A percentile compares a stretch with the other conserved stretches of the same genome.
Evolutionary conservation across 2,113 vertebrate species (phyloP).

Genomic region (Megaceryle torquata): DNA sequence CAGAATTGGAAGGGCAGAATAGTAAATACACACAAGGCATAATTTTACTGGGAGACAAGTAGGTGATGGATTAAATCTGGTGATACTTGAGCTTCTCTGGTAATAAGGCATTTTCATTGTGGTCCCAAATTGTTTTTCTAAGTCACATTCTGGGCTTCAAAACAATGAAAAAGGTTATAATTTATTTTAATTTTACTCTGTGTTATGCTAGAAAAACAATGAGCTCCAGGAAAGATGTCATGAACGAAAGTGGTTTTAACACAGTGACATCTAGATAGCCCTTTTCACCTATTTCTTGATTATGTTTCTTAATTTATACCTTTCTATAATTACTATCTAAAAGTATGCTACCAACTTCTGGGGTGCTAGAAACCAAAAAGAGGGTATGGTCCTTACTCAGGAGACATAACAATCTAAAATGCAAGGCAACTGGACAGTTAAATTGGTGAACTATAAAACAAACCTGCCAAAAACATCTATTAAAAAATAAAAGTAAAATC

Average conservation of each 20-base stretch:
- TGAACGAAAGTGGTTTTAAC: not conserved
- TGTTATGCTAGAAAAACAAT: not conserved
- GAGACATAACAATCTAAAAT: not conserved
- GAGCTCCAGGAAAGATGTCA: not conserved
- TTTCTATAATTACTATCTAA: not conserved
- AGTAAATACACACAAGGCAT: not conserved
- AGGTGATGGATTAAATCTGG: not conserved
- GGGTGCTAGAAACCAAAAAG: not conserved
- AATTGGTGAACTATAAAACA: not conserved
- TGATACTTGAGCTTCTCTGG: not conserved
- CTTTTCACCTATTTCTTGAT: not conserved
- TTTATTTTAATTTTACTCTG: not conserved
- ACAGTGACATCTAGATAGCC: not conserved
- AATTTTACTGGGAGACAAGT: not conserved
- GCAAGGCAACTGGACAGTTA: not conserved
- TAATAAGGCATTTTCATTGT: conserved; percentile 2
- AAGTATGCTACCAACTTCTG: not conserved
- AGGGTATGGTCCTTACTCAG: not conserved
- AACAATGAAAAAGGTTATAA: not conserved
- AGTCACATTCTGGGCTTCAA: conserved; percentile 4
- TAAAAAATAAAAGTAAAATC: not conserved
- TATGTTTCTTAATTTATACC: not conserved
- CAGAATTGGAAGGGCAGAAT: not conserved
- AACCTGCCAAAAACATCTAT: not conserved
- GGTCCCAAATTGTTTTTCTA: not conserved